A percentile compares a stretch with the other conserved stretches of the same genome.
Conservation (phyloP, 2,797 vertebrate species). For the Oophaga sylvatica region DNA sequence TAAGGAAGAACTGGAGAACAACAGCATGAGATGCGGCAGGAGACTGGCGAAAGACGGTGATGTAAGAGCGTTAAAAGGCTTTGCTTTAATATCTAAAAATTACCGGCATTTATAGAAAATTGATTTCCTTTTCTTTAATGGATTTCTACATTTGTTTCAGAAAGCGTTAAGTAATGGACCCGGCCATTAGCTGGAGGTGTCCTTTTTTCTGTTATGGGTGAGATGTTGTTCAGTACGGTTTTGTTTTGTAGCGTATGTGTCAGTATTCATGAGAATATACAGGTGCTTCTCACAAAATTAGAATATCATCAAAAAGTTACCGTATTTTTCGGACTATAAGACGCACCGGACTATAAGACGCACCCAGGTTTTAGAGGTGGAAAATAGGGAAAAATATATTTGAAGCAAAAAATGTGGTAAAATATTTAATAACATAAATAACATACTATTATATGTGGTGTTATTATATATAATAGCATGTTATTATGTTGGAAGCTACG, state of each 20-base stretch:
- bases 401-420: too few species aligned
- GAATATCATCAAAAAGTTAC: too few species aligned
- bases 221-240: background rate
- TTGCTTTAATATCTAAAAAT: slow-evolving; percentile 8
- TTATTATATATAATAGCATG: too few species aligned
- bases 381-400: too few species aligned
- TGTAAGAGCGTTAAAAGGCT: slow-evolving; percentile 78
- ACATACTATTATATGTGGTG: too few species aligned
- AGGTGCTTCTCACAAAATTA: too few species aligned
- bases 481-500: too few species aligned
- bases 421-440: too few species aligned
- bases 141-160: background rate
- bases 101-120: slow-evolving; percentile 12
- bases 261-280: too few species aligned
- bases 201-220: background rate
- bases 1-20: slow-evolving; percentile 90
- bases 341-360: too few species aligned
- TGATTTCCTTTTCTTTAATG: background rate
- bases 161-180: background rate
- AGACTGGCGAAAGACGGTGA: slow-evolving; percentile 95
- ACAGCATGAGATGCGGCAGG: slow-evolving; percentile 95
- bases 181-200: background rate
- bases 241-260: background rate
- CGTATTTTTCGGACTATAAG: too few species aligned
- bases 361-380: too few species aligned